Conservation (phyloP, 1,140 invertebrate species). For the Asobara japonica region DNA sequence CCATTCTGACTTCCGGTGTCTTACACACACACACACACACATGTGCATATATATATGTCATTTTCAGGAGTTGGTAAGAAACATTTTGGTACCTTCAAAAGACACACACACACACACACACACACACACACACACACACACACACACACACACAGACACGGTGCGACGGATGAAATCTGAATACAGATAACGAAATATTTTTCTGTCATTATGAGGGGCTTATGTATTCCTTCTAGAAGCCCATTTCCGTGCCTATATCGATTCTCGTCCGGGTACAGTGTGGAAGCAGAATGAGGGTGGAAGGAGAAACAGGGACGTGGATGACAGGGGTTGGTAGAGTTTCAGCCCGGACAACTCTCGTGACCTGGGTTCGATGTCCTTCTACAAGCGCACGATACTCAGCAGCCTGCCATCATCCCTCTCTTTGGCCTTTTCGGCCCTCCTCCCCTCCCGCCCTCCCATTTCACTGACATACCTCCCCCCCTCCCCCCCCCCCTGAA, state of each 20-base stretch:
- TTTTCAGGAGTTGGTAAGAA: too few relatives aligned
- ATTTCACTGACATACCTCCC: too few relatives aligned
- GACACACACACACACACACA: too few relatives aligned
- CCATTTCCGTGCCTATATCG: slow-evolving; percentile 34
- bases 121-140: too few relatives aligned
- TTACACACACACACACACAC: too few relatives aligned
- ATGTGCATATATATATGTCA: too few relatives aligned
- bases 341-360: slow-evolving; percentile 44
- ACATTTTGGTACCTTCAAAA: too few relatives aligned
- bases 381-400: slow-evolving; percentile 34
- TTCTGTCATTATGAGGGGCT: too few relatives aligned
- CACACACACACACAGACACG: too few relatives aligned
- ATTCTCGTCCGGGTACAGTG: slow-evolving; percentile 25
- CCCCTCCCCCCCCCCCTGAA: slow-evolving; percentile 3
- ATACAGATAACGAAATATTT: too few relatives aligned
- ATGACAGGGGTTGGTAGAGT: slow-evolving; percentile 32
- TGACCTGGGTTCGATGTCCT: slow-evolving; percentile 58
- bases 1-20: too few relatives aligned
- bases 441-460: slow-evolving; percentile 31
- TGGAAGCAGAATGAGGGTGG: not conserved
- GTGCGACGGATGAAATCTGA: too few relatives aligned
- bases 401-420: slow-evolving; percentile 6
- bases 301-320: slow-evolving; percentile 17
- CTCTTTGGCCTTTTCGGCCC: slow-evolving; percentile 8
- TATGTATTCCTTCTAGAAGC: slow-evolving; percentile 7